These are phyloP conservation scores for Lasioglossum zephyrum DNA, from an alignment of 2,888 invertebrate genomes.

Conservation along the genomic window DNA sequence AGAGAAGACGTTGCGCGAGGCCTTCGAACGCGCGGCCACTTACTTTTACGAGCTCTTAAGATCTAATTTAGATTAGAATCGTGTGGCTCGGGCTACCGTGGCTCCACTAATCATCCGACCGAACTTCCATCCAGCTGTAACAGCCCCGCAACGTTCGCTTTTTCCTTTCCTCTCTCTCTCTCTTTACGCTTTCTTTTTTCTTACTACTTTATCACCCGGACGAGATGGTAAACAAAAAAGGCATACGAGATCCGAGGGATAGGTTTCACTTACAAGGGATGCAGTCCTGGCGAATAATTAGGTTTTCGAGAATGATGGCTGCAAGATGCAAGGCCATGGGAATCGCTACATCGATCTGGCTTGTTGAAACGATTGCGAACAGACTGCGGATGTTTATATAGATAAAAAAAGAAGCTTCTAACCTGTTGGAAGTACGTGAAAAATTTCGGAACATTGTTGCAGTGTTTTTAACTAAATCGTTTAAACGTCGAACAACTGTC, in stretches of 20 bases:
- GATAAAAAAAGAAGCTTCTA: neutral
- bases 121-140: constrained; percentile 29
- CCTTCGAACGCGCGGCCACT: constrained; percentile 34
- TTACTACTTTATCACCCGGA: neutral
- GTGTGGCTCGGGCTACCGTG: constrained; percentile 74
- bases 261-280: constrained; percentile 18
- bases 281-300: neutral
- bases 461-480: too few species aligned
- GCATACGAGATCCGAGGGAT: neutral
- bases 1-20: constrained; percentile 32
- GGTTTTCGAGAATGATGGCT: neutral
- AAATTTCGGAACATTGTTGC: too few species aligned
- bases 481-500: too few species aligned
- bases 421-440: too few species aligned
- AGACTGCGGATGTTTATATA: too few species aligned
- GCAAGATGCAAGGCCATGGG: too few species aligned
- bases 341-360: too few species aligned
- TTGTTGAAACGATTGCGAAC: too few species aligned
- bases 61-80: constrained; percentile 83
- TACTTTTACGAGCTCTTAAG: constrained; percentile 78
- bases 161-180: neutral
- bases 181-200: neutral
- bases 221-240: neutral
- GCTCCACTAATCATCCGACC: constrained; percentile 60
- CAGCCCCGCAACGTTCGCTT: constrained; percentile 15